Percentiles rank a stretch among this genome's conserved stretches.
Conservation (phyloP, 2,113 vertebrate species). For the Anarhynchus alexandrinus region DNA sequence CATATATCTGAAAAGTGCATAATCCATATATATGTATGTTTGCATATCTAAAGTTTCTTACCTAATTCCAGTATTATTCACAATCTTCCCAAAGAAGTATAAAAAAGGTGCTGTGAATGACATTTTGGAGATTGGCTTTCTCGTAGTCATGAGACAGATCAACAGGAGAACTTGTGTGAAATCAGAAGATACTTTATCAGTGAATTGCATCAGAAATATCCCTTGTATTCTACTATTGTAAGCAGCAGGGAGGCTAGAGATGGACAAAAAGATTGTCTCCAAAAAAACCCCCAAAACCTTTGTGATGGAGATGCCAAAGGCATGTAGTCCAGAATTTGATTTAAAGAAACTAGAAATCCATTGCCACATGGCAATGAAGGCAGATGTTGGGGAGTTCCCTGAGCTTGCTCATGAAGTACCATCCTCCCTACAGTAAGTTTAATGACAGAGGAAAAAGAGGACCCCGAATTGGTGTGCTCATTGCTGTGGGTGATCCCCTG, state of each 20-base stretch:
- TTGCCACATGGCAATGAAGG: not conserved
- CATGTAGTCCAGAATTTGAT: not conserved
- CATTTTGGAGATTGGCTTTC: not conserved
- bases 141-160: not conserved
- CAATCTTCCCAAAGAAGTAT: not conserved
- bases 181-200: not conserved
- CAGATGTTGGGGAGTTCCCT: not conserved
- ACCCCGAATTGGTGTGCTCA: not conserved
- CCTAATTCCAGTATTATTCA: not conserved
- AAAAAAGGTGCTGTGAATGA: not conserved
- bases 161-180: not conserved
- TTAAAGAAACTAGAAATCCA: not conserved
- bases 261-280: not conserved
- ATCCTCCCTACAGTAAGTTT: not conserved
- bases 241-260: not conserved
- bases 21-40: not conserved
- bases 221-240: not conserved
- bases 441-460: not conserved
- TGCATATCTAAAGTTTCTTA: not conserved
- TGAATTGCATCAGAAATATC: constrained; percentile 10
- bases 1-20: not conserved
- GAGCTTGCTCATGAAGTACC: not conserved
- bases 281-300: not conserved
- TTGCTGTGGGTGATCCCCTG: not conserved
- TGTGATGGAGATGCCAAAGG: not conserved